Base-by-base conservation (phyloP, 2,888 invertebrate genomes). In the Podotricha telesiphe region DNA sequence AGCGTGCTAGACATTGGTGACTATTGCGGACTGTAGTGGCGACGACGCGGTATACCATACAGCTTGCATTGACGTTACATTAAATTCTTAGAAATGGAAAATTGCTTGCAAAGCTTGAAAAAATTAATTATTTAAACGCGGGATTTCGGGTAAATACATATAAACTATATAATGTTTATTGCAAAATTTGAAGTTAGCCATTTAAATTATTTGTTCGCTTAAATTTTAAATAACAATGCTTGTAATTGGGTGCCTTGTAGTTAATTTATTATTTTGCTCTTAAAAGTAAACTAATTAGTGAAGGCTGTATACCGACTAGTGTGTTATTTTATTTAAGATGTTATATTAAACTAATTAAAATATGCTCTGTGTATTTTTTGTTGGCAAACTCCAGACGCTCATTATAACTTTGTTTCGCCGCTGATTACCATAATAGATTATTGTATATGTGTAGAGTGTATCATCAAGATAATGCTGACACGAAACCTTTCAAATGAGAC, bases 351-450 rank as follows among this genome's bases (percentile, higher is more conserved):
- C 47, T 58, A 47, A 63, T 56, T 66, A 66, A 59, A 59, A 62
- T 59, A 59, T 59, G 4, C 59, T 59, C 55, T 42, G 45, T 20
- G 40, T 59, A 58, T 59, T 59, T 59, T 59, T 59, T 59, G 19
- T 40, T 59, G 42, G 40, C 45, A 42, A 20, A 13, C 42, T 59
- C 59, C 42, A 59, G 42, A 59, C 59, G 55, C 55, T 55, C 55
- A 55, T 55, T 55, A 55, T 55, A 53, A 37, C 17, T 55, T 55
- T 55, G 34, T 55, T 55, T 42, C 22, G 59, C 59, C 59, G 45
- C 59, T 59, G 45, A 68, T 68, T 68, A 68, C 5, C 68, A 59
- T 68, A 68, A 68, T 48, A 68, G 68, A 65, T 58, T 55, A 22
- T 55, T 59, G 28, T 59, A 42, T 37, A 53, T 34, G 34, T 37